Evolutionary conservation across 2,888 invertebrate genomes (phyloP).

Genomic region (Acanthosoma haemorrhoidale): DNA sequence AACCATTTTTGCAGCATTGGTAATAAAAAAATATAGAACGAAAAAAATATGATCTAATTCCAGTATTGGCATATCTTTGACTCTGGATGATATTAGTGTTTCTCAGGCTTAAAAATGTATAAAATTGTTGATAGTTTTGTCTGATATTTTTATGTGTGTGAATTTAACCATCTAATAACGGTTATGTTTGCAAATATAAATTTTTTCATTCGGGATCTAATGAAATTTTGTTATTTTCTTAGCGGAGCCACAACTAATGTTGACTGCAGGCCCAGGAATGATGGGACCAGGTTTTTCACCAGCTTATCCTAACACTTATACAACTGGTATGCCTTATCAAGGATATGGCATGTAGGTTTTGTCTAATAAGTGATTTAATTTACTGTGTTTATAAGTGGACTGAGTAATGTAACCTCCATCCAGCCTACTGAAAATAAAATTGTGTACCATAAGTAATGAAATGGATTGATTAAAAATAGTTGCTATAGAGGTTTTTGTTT

Average conservation of each 20-base stretch:
- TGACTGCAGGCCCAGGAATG: conserved; percentile 85
- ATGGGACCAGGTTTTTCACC: conserved; percentile 57
- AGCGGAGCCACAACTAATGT: conserved; percentile 94
- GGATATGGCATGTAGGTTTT: conserved; percentile 42
- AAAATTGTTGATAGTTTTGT: no score
- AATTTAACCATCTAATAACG: no score
- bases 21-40: no score
- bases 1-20: no score
- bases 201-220: background rate
- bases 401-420: background rate
- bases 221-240: conserved; percentile 36
- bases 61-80: no score
- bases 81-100: no score
- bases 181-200: no score
- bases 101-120: no score
- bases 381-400: background rate
- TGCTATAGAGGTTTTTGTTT: conserved; percentile 3
- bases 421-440: background rate
- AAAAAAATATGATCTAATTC: no score
- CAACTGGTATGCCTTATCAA: conserved; percentile 51
- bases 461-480: background rate
- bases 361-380: background rate
- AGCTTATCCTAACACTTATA: conserved; percentile 47
- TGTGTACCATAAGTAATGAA: background rate
- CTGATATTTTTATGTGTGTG: conserved; percentile 15